Conservation (phyloP, 2,113 vertebrate species). For the Thunnus maccoyii region DNA sequence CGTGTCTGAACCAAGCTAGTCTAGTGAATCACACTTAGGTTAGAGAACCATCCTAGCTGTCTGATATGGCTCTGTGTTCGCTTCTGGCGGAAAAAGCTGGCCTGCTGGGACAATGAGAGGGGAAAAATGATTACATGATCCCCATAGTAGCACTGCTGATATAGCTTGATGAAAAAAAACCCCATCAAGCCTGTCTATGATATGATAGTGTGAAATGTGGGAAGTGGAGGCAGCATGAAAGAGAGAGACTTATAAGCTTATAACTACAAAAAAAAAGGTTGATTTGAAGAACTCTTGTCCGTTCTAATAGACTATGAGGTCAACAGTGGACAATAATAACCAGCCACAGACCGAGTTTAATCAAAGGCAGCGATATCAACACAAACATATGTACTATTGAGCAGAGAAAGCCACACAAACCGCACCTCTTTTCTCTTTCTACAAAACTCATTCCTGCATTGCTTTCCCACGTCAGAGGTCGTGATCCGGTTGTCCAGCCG, state of each 20-base stretch:
- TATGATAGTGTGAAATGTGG: conserved; percentile 5
- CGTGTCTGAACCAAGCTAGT: conserved; percentile 50
- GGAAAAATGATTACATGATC: conserved; percentile 36
- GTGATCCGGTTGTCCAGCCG: conserved; percentile 20
- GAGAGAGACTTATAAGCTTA: background rate
- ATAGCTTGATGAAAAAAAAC: background rate
- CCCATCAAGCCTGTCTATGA: background rate
- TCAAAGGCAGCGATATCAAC: conserved; percentile 9
- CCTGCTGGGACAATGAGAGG: conserved; percentile 37
- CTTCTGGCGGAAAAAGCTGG: conserved; percentile 11
- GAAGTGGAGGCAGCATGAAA: background rate
- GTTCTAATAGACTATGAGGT: background rate
- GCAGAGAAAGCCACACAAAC: background rate
- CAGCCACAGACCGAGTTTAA: conserved; percentile 7
- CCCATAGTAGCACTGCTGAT: conserved; percentile 25
- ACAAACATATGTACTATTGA: background rate
- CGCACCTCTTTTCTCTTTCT: background rate
- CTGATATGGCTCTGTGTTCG: conserved; percentile 17
- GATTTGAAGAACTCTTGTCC: background rate
- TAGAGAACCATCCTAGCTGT: conserved; percentile 34
- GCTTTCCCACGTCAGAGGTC: conserved; percentile 16
- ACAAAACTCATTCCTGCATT: conserved; percentile 1
- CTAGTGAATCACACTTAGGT: conserved; percentile 58
- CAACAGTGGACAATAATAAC: background rate
- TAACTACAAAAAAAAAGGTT: background rate